Base-by-base conservation (phyloP, 1,140 invertebrate species). In the Drosophila oshimai region DNA sequence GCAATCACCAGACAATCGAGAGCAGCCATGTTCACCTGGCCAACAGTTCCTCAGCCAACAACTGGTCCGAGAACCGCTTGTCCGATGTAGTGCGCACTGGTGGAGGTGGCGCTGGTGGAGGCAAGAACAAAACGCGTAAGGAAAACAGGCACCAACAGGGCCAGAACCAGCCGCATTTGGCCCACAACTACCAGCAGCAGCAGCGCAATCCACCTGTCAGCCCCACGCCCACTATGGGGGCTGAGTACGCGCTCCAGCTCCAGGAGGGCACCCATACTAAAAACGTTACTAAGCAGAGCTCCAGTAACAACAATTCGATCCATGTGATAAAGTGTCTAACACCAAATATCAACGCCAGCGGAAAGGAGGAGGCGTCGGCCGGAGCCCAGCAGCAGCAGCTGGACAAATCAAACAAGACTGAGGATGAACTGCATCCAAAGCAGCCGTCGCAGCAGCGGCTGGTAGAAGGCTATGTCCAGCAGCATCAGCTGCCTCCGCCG, bases 61-160 rank as follows among this genome's bases (percentile, higher is more conserved):
- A 81, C 41, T 90, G 89, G 89, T 42, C 86, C 4, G 89, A 90
- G 68, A 94, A 93, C 89, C 93, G 95, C 84, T 91, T 96, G 70
- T 94, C 96, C 3, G 96, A 97, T 90, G 95, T 97, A 26, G 96
- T 97, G 15, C 96, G 96, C 87, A 91, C 92, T 4, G 81, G 55
- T 7, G 37, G 72, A 4, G 65, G 60, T 6, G 61, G 58, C 18
- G 62, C 55, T 3, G 53, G 42, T 28, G 64, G 70, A 13, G 74
- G 70, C 20, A 83, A 80, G 41, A 71, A 76, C 18, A 90, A 92
- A 62, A 74, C 81, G 15, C 88, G 91, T 54, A 93, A 92, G 78
- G 91, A 92, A 49, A 92, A 69, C 33, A 68, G 71, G 24, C 72
- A 89, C 18, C 73, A 80, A 7, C 61, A 64, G 20, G 24, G 26